phyloP scores from a whole-genome alignment of 2,888 invertebrate genomes.

The Andrena haemorrhoa region DNA sequence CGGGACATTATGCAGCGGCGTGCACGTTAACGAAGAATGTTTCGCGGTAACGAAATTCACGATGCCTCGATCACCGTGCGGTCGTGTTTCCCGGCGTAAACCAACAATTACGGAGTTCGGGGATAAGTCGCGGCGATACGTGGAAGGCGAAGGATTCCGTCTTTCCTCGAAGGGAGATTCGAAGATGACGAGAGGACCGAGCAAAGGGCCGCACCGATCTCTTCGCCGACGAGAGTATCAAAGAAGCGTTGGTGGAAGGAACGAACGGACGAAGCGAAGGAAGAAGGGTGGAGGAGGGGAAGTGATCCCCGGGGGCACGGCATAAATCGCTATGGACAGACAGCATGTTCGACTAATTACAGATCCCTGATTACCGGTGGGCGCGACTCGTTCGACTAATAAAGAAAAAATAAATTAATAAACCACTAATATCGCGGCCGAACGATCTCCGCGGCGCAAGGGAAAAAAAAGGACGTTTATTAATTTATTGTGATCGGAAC shows the following conservation, averaged over 20 bases:
- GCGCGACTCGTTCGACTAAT: constrained; percentile 78
- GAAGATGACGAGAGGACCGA: constrained; percentile 50
- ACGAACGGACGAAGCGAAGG: constrained; percentile 23
- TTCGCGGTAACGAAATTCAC: constrained; percentile 48
- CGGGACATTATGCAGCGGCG: constrained; percentile 27
- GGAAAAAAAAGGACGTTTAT: constrained; percentile 76
- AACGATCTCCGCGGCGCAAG: constrained; percentile 73
- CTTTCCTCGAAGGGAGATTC: constrained; percentile 65
- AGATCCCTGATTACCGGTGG: constrained; percentile 83
- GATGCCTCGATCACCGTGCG: constrained; percentile 60
- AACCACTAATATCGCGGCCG: constrained; percentile 79
- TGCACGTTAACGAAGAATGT: constrained; percentile 53
- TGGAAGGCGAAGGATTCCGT: constrained; percentile 64
- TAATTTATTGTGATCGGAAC: constrained; percentile 79
- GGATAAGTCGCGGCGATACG: constrained; percentile 63
- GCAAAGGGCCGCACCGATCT: constrained; percentile 32
- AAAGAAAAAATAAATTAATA: constrained; percentile 83
- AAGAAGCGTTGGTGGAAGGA: constrained; percentile 57
- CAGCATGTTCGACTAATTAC: constrained; percentile 83
- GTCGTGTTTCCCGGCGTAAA: constrained; percentile 60
- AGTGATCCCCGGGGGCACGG: constrained; percentile 70
- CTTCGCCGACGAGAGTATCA: constrained; percentile 42
- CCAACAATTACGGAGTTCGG: constrained; percentile 66
- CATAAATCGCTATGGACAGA: constrained; percentile 81
- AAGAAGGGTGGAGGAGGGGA: constrained; percentile 34